Evolutionary conservation across 2,797 vertebrate genomes (phyloP).

Genomic region (Paratrypauchen microcephalus): DNA sequence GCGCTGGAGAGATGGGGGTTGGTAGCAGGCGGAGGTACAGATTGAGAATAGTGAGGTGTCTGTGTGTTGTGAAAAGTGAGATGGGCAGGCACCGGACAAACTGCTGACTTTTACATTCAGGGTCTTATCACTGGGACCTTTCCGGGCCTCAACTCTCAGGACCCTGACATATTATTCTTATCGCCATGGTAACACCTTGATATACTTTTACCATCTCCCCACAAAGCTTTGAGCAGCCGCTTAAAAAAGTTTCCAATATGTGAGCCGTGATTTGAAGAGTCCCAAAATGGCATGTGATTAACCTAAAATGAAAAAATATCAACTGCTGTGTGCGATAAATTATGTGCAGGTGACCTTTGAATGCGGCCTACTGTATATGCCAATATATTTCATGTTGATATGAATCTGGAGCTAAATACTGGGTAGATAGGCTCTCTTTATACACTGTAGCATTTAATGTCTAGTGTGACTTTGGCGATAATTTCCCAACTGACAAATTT

Average conservation of each 20-base stretch:
- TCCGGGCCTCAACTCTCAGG: conserved; percentile 63
- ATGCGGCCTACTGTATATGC: background rate
- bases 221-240: conserved; percentile 59
- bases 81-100: conserved; percentile 64
- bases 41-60: conserved; percentile 39
- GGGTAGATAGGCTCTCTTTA: conserved; percentile 5
- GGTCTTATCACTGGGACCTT: conserved; percentile 72
- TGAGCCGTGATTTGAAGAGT: conserved; percentile 49
- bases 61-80: conserved; percentile 43
- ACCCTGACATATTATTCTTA: conserved; percentile 70
- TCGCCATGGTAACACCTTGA: conserved; percentile 74
- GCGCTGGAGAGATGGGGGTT: conserved; percentile 12
- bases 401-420: conserved; percentile 22
- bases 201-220: conserved; percentile 54
- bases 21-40: conserved; percentile 27
- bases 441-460: conserved; percentile 9
- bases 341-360: conserved; percentile 18
- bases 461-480: conserved; percentile 12
- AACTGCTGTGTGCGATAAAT: conserved; percentile 40
- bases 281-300: conserved; percentile 59
- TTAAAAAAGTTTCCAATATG: conserved; percentile 57
- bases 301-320: conserved; percentile 57
- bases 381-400: conserved; percentile 23
- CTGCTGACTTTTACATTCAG: conserved; percentile 72
- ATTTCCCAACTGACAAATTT: conserved; percentile 7